A percentile compares a stretch with the other conserved stretches of the same genome.
Evolutionary conservation across 2,113 vertebrate genomes (phyloP).

Genomic region (Ciconia boyciana): DNA sequence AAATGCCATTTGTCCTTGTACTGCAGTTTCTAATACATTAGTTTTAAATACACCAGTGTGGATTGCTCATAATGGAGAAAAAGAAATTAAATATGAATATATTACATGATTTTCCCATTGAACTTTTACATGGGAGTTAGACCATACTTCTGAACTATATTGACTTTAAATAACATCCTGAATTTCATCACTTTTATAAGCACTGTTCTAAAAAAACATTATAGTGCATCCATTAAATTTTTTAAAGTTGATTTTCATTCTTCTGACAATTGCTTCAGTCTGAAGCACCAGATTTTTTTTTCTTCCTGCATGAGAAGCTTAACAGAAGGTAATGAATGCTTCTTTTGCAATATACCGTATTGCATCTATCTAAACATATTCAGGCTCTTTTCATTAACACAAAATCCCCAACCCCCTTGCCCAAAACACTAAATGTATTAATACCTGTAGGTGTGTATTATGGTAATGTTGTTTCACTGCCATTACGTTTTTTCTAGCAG

Average conservation of each 20-base stretch:
- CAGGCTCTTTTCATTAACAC: neutral
- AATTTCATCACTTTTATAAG: constrained; percentile 41
- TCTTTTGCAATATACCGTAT: neutral
- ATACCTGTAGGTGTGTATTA: neutral
- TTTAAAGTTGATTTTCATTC: constrained; percentile 33
- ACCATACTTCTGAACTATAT: neutral
- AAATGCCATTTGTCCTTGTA: constrained; percentile 31
- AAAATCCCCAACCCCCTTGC: neutral
- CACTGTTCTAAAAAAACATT: constrained; percentile 21
- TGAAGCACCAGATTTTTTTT: neutral
- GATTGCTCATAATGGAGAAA: constrained; percentile 43
- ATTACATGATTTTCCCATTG: constrained; percentile 57
- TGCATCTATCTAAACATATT: neutral
- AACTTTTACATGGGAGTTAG: constrained; percentile 24
- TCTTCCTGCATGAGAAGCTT: neutral
- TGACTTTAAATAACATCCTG: constrained; percentile 40
- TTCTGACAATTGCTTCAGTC: constrained; percentile 25
- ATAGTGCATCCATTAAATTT: constrained; percentile 14
- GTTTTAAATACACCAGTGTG: constrained; percentile 34
- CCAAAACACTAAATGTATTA: neutral
- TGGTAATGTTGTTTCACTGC: neutral
- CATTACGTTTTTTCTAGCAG: neutral
- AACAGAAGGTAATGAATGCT: neutral
- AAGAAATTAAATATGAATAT: constrained; percentile 61
- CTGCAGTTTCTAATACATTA: constrained; percentile 37